These are phyloP conservation scores for Drosophila saltans DNA, from an alignment of 1,140 invertebrate genomes.

Conservation along the genomic window DNA sequence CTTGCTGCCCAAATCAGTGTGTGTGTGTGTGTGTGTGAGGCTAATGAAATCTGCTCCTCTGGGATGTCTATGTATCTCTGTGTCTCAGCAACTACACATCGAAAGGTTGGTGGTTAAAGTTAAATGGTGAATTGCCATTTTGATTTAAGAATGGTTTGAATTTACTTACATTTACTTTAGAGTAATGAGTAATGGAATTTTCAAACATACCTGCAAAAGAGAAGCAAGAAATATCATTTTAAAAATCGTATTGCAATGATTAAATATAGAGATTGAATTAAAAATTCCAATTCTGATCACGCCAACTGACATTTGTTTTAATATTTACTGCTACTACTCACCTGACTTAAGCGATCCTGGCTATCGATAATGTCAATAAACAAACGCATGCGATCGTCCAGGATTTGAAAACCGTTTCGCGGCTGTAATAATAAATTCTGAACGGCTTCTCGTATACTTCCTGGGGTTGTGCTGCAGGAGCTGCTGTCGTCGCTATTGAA, in stretches of 20 bases:
- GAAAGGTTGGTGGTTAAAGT: too few relatives aligned
- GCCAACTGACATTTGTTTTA: not conserved
- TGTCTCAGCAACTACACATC: not conserved
- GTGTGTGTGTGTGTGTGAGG: not conserved
- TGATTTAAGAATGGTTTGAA: not conserved
- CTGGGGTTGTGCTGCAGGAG: constrained; percentile 84
- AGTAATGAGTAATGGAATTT: not conserved
- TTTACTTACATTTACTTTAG: not conserved
- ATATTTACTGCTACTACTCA: constrained; percentile 72
- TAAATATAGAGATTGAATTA: too few relatives aligned
- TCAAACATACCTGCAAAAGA: constrained; percentile 21
- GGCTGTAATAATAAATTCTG: constrained; percentile 87
- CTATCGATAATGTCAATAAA: constrained; percentile 92
- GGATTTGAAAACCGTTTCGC: constrained; percentile 89
- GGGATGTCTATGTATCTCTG: not conserved
- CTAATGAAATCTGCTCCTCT: constrained; percentile 11
- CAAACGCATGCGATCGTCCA: constrained; percentile 90
- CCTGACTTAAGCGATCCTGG: constrained; percentile 91
- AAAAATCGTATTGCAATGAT: not conserved
- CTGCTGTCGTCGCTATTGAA: constrained; percentile 76
- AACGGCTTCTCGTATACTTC: constrained; percentile 86
- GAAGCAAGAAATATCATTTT: constrained; percentile 1
- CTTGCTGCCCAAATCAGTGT: constrained; percentile 2
- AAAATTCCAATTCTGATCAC: not conserved
- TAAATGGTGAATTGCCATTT: not conserved